Percentiles rank a stretch among this genome's conserved stretches.
phyloP scores from a whole-genome alignment of 1,140 invertebrate genomes.

The Bombyx mandarina region DNA sequence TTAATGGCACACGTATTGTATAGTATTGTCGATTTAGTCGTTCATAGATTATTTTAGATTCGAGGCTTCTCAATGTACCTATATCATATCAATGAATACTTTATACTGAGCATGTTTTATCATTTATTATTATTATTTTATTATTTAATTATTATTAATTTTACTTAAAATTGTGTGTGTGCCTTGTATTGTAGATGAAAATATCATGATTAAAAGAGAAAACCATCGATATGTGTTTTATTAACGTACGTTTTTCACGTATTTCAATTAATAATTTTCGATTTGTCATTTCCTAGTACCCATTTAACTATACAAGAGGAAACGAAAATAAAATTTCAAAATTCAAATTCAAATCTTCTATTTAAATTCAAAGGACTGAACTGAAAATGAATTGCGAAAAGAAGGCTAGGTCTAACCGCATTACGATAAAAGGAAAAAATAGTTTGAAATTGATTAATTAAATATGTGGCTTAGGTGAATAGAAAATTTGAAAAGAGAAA shows the following conservation, averaged over 20 bases:
- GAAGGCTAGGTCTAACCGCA: too few species aligned
- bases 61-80: slow-evolving; percentile 53
- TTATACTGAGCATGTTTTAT: slow-evolving; percentile 47
- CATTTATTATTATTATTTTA: slow-evolving; percentile 65
- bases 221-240: slow-evolving; percentile 59
- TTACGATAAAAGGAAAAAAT: too few species aligned
- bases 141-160: slow-evolving; percentile 52
- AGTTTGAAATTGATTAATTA: too few species aligned
- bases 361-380: too few species aligned
- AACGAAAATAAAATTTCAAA: too few species aligned
- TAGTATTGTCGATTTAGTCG: background rate
- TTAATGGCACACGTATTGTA: background rate
- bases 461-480: too few species aligned
- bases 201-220: slow-evolving; percentile 71
- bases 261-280: too few species aligned
- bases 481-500: too few species aligned
- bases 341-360: too few species aligned
- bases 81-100: slow-evolving; percentile 31
- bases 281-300: too few species aligned
- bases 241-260: slow-evolving; percentile 6
- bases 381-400: too few species aligned
- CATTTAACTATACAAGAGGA: too few species aligned
- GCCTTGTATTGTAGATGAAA: slow-evolving; percentile 73
- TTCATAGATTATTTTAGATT: slow-evolving; percentile 20
- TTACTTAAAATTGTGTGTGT: slow-evolving; percentile 72